phyloP scores from a whole-genome alignment of 2,888 invertebrate species.

The Xylota segnis region DNA sequence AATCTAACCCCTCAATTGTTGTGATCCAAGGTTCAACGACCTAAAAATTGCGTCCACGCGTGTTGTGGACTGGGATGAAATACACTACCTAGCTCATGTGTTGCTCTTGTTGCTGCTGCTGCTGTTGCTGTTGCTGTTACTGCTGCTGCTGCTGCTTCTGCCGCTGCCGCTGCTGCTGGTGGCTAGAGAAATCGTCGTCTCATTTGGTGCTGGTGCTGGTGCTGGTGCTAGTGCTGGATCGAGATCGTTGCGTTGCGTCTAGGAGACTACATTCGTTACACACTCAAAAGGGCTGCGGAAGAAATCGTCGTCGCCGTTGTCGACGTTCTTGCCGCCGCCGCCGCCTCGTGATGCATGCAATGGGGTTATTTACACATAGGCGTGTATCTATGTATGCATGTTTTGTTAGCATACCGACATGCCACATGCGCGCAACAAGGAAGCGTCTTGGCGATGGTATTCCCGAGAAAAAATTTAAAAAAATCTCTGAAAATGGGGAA shows the following conservation, averaged over 20 bases:
- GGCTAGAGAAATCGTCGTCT: conserved; percentile 36
- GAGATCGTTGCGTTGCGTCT: conserved; percentile 47
- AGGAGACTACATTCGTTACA: conserved; percentile 58
- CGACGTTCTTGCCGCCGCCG: conserved; percentile 2
- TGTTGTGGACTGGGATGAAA: conserved; percentile 72
- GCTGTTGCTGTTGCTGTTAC: neutral
- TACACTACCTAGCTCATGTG: conserved; percentile 34
- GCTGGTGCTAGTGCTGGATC: conserved; percentile 27
- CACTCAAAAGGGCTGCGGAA: conserved; percentile 74
- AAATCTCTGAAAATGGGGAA: conserved; percentile 63
- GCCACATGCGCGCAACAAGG: conserved; percentile 69
- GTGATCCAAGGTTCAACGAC: conserved; percentile 72
- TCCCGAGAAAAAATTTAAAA: conserved; percentile 58
- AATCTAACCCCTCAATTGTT: conserved; percentile 71
- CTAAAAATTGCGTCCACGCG: conserved; percentile 76
- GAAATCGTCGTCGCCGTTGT: conserved; percentile 57
- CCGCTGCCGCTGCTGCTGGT: conserved; percentile 13
- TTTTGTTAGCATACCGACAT: conserved; percentile 63
- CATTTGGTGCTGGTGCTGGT: conserved; percentile 36
- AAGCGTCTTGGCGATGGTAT: conserved; percentile 69
- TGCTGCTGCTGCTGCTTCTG: too few relatives aligned
- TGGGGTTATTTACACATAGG: conserved; percentile 75
- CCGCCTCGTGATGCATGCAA: conserved; percentile 64
- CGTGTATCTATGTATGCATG: conserved; percentile 39
- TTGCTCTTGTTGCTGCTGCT: conserved; percentile 20